Evolutionary conservation across 2,888 invertebrate species (phyloP).

Genomic region (Thymelicus lineola): DNA sequence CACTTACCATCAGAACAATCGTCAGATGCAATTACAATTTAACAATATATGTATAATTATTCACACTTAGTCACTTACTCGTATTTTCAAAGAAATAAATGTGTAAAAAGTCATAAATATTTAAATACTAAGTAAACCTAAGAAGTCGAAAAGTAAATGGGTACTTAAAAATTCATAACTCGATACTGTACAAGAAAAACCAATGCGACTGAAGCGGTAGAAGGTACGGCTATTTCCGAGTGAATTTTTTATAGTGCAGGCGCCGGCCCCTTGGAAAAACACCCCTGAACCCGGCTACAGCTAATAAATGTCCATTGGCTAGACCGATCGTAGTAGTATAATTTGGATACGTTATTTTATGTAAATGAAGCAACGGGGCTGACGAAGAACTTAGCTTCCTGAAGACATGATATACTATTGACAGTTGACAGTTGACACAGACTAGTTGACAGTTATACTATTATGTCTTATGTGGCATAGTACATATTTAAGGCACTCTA

Average conservation of each 20-base stretch:
- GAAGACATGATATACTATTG: too few species aligned
- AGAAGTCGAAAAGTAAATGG: conserved; percentile 42
- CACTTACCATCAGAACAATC: too few species aligned
- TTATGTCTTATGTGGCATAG: too few species aligned
- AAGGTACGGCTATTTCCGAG: conserved; percentile 61
- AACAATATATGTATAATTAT: too few species aligned
- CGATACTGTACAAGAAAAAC: conserved; percentile 57
- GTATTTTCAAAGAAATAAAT: conserved; percentile 14
- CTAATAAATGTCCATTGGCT: conserved; percentile 68
- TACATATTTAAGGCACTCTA: too few species aligned
- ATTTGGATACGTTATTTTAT: conserved; percentile 47
- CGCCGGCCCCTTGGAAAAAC: conserved; percentile 74
- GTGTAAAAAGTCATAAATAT: conserved; percentile 19
- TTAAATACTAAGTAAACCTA: conserved; percentile 30
- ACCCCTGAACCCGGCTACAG: conserved; percentile 70
- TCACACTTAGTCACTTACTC: not conserved
- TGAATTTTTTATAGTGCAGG: conserved; percentile 79
- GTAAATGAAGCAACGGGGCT: not conserved
- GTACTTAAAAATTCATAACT: conserved; percentile 60
- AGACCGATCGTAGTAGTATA: conserved; percentile 36
- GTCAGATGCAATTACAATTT: too few species aligned
- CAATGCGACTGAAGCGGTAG: conserved; percentile 51
- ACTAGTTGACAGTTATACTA: too few species aligned
- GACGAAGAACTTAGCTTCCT: too few species aligned
- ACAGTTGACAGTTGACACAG: too few species aligned